A percentile compares a stretch with the other conserved stretches of the same genome.
These are phyloP conservation scores for Pipistrellus pygmaeus DNA, from an alignment of 2,797 vertebrate genomes.

Conservation along the genomic window DNA sequence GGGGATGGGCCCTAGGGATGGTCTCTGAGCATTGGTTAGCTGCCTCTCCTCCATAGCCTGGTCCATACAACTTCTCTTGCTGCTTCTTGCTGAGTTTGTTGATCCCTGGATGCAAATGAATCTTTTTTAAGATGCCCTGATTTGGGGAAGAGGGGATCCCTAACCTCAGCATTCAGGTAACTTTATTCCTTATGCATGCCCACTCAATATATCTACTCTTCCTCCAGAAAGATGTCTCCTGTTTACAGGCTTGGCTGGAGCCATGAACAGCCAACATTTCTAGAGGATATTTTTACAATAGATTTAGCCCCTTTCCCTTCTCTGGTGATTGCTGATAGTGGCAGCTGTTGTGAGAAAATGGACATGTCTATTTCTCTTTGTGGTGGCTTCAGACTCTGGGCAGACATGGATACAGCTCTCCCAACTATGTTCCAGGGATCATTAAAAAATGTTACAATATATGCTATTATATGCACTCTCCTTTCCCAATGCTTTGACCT, in stretches of 20 bases:
- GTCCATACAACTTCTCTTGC: neutral
- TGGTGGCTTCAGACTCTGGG: neutral
- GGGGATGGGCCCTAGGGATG: neutral
- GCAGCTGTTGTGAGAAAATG: slow-evolving; percentile 32
- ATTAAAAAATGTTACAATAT: neutral
- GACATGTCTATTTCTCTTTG: neutral
- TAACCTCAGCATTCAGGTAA: neutral
- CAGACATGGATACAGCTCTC: neutral
- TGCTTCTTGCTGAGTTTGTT: neutral
- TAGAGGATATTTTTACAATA: slow-evolving; percentile 45
- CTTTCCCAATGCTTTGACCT: slow-evolving; percentile 52
- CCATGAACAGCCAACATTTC: neutral
- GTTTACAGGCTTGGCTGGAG: neutral
- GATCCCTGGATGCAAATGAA: neutral
- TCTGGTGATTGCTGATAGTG: slow-evolving; percentile 21
- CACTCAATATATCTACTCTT: neutral
- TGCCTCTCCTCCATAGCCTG: neutral
- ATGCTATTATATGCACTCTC: neutral
- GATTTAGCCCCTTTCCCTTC: neutral
- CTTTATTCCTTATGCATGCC: neutral
- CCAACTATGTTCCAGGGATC: neutral
- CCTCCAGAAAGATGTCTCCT: neutral
- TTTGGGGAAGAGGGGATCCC: neutral
- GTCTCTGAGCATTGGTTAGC: neutral
- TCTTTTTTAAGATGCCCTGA: neutral